phyloP scores from a whole-genome alignment of 1,140 invertebrate species.

The Drosophila pandora region DNA sequence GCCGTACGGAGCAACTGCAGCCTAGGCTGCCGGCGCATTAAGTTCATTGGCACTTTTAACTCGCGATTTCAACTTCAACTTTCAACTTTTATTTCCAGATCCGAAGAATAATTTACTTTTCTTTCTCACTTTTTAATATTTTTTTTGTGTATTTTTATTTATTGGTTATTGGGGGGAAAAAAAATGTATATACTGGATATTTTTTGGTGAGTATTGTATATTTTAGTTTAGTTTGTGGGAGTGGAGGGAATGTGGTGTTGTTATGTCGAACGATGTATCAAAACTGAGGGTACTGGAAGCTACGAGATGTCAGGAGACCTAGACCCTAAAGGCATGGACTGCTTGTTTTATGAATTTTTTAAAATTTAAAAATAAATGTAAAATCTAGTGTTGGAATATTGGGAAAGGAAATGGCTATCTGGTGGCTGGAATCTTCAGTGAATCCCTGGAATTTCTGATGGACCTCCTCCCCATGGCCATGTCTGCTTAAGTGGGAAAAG shows the following conservation, averaged over 20 bases:
- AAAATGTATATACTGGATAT: background rate
- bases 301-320: background rate
- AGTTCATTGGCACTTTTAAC: slow-evolving; percentile 26
- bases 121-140: background rate
- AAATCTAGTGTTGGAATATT: too few species aligned
- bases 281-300: slow-evolving; percentile 4
- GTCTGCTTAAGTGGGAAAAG: slow-evolving; percentile 38
- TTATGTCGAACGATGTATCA: background rate
- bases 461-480: background rate
- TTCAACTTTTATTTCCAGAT: too few species aligned
- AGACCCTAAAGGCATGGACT: background rate
- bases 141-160: background rate
- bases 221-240: background rate
- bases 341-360: background rate
- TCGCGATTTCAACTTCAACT: too few species aligned
- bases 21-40: slow-evolving; percentile 36
- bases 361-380: too few species aligned
- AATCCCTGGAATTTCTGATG: slow-evolving; percentile 9
- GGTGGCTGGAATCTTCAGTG: background rate
- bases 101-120: background rate
- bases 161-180: background rate
- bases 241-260: slow-evolving; percentile 13
- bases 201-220: background rate
- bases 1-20: slow-evolving; percentile 5
- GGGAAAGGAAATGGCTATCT: background rate